These are phyloP conservation scores for Peribatodes rhomboidaria DNA, from an alignment of 2,888 invertebrate genomes.

Conservation along the genomic window DNA sequence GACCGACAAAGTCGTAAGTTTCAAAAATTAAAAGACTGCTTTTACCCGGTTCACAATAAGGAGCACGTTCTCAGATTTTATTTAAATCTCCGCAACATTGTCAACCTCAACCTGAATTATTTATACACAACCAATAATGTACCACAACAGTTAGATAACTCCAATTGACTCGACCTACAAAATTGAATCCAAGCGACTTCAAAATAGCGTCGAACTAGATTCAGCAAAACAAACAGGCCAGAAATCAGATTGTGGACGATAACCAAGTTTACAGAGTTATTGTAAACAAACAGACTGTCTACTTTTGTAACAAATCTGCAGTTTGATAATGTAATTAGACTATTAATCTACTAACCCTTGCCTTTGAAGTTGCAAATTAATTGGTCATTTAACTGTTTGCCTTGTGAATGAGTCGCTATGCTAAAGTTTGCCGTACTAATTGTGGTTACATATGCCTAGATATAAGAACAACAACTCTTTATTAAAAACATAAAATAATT, in stretches of 20 bases:
- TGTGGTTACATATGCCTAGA: no score
- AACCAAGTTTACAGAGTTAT: conserved; percentile 52
- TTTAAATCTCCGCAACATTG: background rate
- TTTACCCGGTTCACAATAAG: no score
- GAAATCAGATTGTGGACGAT: conserved; percentile 36
- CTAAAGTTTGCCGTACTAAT: no score
- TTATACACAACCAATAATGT: background rate
- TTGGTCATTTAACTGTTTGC: background rate
- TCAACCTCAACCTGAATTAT: background rate
- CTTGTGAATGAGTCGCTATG: conserved; percentile 3
- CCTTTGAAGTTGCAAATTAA: conserved; percentile 4
- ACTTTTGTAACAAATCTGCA: conserved; percentile 2
- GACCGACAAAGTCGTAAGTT: no score
- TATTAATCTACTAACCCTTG: conserved; percentile 25
- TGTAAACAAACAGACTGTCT: conserved; percentile 19
- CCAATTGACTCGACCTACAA: background rate
- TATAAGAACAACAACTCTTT: no score
- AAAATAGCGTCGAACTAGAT: background rate
- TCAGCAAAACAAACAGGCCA: conserved; percentile 1
- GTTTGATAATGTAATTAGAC: background rate
- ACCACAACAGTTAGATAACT: background rate
- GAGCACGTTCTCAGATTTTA: no score
- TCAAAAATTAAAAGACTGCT: no score
- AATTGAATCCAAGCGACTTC: background rate
- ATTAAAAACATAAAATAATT: no score